Evolutionary conservation across 2,113 vertebrate genomes (phyloP).

Genomic region (Actenoides hombroni): DNA sequence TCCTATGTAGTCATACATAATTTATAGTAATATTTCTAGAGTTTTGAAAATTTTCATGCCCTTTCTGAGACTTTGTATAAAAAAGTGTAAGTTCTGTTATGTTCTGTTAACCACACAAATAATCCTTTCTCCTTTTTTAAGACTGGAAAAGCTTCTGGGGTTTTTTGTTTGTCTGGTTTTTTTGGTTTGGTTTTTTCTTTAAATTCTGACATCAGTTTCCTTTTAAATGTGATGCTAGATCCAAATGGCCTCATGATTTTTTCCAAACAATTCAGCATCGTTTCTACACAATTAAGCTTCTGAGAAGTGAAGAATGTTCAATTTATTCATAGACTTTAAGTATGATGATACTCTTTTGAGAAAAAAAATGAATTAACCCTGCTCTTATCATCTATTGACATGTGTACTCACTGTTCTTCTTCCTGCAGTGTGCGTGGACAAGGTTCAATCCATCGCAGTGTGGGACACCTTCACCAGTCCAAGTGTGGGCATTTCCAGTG

Average conservation of each 20-base stretch:
- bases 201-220: not conserved
- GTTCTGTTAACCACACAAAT: not conserved
- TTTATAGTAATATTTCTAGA: not conserved
- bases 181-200: not conserved
- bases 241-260: not conserved
- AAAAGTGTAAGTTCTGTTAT: not conserved
- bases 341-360: not conserved
- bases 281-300: not conserved
- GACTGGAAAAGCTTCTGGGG: not conserved
- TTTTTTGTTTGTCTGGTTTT: not conserved
- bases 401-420: not conserved
- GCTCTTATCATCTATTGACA: not conserved
- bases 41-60: not conserved
- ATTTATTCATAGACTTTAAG: not conserved
- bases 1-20: not conserved
- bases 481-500: not conserved
- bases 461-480: too few species aligned
- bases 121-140: not conserved
- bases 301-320: not conserved
- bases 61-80: not conserved
- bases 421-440: not conserved
- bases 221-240: not conserved
- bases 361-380: rapidly evolving
- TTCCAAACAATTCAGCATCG: not conserved
- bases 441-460: not conserved